Conservation (phyloP, 2,888 invertebrate genomes). For the Bellardia pandia region DNA sequence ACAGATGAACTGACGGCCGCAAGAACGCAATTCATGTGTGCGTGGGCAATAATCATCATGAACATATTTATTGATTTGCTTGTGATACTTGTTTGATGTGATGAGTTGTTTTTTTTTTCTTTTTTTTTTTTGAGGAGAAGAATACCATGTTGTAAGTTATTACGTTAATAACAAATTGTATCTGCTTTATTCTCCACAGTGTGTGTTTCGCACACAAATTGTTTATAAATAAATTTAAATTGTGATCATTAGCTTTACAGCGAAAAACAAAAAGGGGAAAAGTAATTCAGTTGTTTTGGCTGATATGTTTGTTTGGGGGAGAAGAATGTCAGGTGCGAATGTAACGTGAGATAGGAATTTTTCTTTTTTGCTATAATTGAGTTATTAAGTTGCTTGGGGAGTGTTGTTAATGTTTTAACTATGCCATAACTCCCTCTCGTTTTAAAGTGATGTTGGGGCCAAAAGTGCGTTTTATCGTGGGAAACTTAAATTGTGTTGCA, state of each 20-base stretch:
- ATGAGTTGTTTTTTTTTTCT: constrained; percentile 1
- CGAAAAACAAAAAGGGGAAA: constrained; percentile 6
- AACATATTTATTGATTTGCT: constrained; percentile 61
- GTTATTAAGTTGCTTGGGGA: constrained; percentile 9
- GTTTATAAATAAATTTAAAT: constrained; percentile 56
- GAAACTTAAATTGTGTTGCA: neutral
- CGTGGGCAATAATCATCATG: constrained; percentile 65
- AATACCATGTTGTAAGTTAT: constrained; percentile 49
- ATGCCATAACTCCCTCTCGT: neutral
- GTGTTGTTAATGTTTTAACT: neutral
- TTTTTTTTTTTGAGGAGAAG: neutral
- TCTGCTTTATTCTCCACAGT: neutral
- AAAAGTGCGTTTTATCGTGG: constrained; percentile 6
- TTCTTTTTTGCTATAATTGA: constrained; percentile 26
- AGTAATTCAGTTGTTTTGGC: constrained; percentile 8
- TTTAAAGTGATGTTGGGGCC: neutral
- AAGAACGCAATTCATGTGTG: constrained; percentile 51
- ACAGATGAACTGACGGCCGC: neutral
- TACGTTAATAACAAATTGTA: constrained; percentile 52
- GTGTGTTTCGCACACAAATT: neutral
- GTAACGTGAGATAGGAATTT: constrained; percentile 16
- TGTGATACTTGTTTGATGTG: constrained; percentile 15
- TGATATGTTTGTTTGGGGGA: constrained; percentile 7
- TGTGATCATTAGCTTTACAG: constrained; percentile 37
- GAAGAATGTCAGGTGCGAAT: constrained; percentile 56